Evolutionary conservation across 2,113 vertebrate species (phyloP).

Genomic region (Anoplopoma fimbria): DNA sequence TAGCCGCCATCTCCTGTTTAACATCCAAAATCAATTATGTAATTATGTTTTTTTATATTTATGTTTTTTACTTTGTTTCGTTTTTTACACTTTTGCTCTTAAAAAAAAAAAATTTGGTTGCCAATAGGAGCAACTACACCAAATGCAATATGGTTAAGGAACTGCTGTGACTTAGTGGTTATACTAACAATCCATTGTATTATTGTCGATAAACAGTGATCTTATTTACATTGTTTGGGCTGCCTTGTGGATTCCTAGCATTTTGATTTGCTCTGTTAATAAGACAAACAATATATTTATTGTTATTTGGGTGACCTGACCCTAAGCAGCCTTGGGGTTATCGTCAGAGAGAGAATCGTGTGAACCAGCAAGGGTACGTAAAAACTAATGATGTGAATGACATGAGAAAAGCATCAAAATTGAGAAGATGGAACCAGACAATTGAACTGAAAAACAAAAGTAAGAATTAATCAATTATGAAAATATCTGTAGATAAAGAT

Average conservation of each 20-base stretch:
- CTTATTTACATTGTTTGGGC: neutral
- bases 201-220: too few relatives aligned
- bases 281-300: neutral
- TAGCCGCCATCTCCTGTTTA: slow-evolving; percentile 10
- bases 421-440: neutral
- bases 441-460: neutral
- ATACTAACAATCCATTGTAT: too few relatives aligned
- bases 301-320: neutral
- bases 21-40: slow-evolving; percentile 3
- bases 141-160: slow-evolving; percentile 40
- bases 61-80: too few relatives aligned
- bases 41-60: too few relatives aligned
- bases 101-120: slow-evolving; percentile 42
- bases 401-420: neutral
- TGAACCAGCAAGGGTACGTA: neutral
- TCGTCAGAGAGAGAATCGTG: neutral
- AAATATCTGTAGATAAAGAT: neutral
- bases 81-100: too few relatives aligned
- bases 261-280: slow-evolving; percentile 24
- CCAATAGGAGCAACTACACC: too few relatives aligned
- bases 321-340: neutral
- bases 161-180: slow-evolving; percentile 17
- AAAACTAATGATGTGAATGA: neutral
- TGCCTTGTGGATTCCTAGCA: neutral
- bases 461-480: neutral